Conservation (phyloP, 1,140 invertebrate genomes). For the Sinonovacula constricta region DNA sequence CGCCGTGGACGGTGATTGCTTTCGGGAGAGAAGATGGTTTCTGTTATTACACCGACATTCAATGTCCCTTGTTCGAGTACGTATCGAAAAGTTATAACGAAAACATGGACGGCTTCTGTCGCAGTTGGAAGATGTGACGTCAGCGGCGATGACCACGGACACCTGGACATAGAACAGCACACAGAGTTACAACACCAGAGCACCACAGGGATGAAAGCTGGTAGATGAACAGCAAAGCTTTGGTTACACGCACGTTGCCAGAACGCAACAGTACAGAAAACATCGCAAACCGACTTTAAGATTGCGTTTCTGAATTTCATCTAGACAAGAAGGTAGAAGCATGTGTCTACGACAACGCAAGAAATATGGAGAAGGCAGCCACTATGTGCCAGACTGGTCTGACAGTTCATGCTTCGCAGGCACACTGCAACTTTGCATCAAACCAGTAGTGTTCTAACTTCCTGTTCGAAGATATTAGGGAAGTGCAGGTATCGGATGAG, state of each 20-base stretch:
- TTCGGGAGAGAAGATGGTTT: constrained; percentile 8
- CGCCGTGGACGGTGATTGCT: no score
- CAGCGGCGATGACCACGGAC: no score
- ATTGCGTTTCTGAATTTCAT: constrained; percentile 12
- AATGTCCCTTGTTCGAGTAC: background rate
- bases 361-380: no score
- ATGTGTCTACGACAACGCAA: no score
- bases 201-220: constrained; percentile 31
- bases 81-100: constrained; percentile 4
- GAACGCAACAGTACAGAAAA: constrained; percentile 18
- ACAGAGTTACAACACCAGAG: constrained; percentile 31
- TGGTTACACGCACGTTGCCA: constrained; percentile 12
- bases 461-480: constrained; percentile 24
- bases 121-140: no score
- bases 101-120: background rate
- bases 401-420: no score
- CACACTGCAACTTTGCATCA: constrained; percentile 41
- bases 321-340: constrained; percentile 1
- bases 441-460: constrained; percentile 22
- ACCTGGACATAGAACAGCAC: no score
- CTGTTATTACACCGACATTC: constrained; percentile 13
- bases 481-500: no score
- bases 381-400: no score
- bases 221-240: constrained; percentile 11
- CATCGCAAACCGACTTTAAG: background rate